Base-by-base conservation (phyloP, 1,140 invertebrate genomes). In the Paraescarpia echinospica region DNA sequence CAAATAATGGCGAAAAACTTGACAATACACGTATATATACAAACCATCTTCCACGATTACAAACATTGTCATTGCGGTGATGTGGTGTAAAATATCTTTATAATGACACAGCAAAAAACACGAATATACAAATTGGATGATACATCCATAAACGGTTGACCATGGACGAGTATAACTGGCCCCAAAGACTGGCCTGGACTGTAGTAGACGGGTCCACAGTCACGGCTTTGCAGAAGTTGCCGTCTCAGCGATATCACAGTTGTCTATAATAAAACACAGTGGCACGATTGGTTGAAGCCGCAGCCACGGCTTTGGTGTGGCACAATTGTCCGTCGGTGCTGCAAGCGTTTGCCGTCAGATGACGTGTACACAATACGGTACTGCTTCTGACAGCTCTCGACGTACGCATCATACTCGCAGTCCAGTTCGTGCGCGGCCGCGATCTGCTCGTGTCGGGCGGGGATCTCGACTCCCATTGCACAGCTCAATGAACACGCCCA, bases 401-500 rank as follows among this genome's bases (percentile, higher is more conserved):
- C 93, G 92, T 96, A 96, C 34, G 94, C 94, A 51, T 96, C 95
- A 91, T 96, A 96, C 89, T 95, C 92, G 35, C 93, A 91, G 92
- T 96, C 96, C 90, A 96, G 94, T 92, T 95, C 94, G 34, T 91
- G 89, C 41, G 96, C 95, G 91, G 95, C 94, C 12, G 94, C 94
- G 35, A 96, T 95, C 93, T 97, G 96, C 93, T 96, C 96, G 22
- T 94, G 93, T 34, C 96, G 94, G 0, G 96, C 96, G 18, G 96
- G 96, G 51, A 96, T 94, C 94, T 97, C 96, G 41, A 97, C 95
- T 0, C 95, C 96, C 91, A 95, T 94, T 14, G 96, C 96, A 95
- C 96, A 97, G 4, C 95, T 93, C 41, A 94, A 91, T 22, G 95
- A 96, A 93, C 96, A 97, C 0, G 96, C 96, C 96, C 96, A 97